phyloP scores from a whole-genome alignment of 1,140 invertebrate species.

The Leptestheria dahalacensis region DNA sequence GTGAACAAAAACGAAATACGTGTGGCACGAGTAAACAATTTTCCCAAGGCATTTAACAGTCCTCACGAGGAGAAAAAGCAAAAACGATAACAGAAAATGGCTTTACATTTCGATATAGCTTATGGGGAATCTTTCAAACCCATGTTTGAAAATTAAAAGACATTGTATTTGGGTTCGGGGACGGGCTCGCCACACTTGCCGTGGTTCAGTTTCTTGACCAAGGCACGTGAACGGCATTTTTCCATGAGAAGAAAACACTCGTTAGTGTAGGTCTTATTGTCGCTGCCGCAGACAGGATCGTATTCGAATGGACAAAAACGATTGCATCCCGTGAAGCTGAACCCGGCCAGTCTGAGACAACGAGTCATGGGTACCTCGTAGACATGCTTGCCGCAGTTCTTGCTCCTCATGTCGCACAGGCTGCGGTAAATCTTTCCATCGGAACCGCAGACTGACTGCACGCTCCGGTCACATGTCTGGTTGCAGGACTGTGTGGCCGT shows the following conservation, averaged over 20 bases:
- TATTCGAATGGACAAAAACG: conserved; percentile 68
- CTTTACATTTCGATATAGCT: background rate
- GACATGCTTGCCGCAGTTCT: conserved; percentile 80
- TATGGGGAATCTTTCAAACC: too few relatives aligned
- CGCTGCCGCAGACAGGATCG: conserved; percentile 76
- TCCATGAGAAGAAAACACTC: conserved; percentile 81
- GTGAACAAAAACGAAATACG: background rate
- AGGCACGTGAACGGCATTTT: conserved; percentile 61
- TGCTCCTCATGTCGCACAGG: conserved; percentile 80
- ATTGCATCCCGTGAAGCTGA: conserved; percentile 68
- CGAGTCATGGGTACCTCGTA: conserved; percentile 71
- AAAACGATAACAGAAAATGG: background rate
- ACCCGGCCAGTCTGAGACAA: conserved; percentile 49
- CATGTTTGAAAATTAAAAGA: too few relatives aligned
- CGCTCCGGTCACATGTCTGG: conserved; percentile 44
- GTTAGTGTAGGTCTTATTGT: conserved; percentile 79
- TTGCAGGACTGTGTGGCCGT: conserved; percentile 66
- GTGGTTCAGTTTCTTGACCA: conserved; percentile 44
- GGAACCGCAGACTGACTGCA: conserved; percentile 75
- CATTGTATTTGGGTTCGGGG: conserved; percentile 49
- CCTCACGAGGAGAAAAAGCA: too few relatives aligned
- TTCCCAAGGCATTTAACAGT: too few relatives aligned
- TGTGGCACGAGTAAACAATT: background rate
- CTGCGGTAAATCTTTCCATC: conserved; percentile 83
- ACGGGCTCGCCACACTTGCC: conserved; percentile 51